Base-by-base conservation (phyloP, 2,113 vertebrate species). In the Cryptomyrus ogoouensis region DNA sequence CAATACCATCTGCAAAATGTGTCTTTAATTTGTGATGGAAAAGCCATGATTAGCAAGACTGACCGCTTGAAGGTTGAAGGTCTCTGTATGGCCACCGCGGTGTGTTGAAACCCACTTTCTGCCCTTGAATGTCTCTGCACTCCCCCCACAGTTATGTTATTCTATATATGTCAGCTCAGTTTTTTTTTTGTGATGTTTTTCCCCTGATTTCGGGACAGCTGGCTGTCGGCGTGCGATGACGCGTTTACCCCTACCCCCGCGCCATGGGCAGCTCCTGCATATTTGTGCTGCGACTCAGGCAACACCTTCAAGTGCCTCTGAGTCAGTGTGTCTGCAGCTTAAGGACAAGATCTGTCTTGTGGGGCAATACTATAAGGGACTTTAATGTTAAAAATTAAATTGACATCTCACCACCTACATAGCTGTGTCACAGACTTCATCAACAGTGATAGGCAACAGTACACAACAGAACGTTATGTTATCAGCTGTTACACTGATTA, bases 221-320 rank as follows among this genome's bases (percentile, higher is more conserved):
- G 47, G 10, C 44, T 17, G 58, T 86, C 89, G 53, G 31, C 49
- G 5, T 27, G 56, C 27, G 46, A 42, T 87, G 89, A 93, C 94
- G 92, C 92, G 91, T 92, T 91, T 93, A 94, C 91, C 91, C 92
- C 93, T 89, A 92, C 94, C 95, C 90, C 89, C 42, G 92, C 93
- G 93, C 92, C 93, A 92, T 93, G 95, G 95, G 94, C 94, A 96
- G 95, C 95, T 94, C 70, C 93, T 91, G 93, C 95, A 96, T 96
- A 95, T 92, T 94, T 96, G 96, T 95, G 95, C 95, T 93, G 91
- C 93, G 92, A 92, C 90, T 62, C 92, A 92, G 93, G 93, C 93
- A 91, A 88, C 93, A 90, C 90, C 92, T 91, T 92, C 91, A 91
- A 94, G 94, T 94, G 91, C 90, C 92, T 93, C 93, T 95, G 94